Evolutionary conservation across 2,797 vertebrate species (phyloP).

Genomic region (Schizothorax lantsangensis): DNA sequence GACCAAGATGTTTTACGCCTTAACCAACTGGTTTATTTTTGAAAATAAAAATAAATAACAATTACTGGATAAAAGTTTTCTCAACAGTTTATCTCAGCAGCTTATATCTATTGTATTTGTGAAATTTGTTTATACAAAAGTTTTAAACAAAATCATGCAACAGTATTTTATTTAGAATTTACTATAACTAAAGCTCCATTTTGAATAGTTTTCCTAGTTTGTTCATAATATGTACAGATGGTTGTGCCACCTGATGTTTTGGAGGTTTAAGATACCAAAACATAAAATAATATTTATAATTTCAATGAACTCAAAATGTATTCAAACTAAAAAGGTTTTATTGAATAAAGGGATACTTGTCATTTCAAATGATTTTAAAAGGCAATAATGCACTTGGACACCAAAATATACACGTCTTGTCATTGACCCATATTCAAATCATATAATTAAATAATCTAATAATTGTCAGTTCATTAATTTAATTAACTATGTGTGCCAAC

Average conservation of each 20-base stretch:
- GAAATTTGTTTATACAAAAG: not conserved
- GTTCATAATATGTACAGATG: not conserved
- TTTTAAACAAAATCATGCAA: not conserved
- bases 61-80: not conserved
- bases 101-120: not conserved
- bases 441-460: not conserved
- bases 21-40: slow-evolving; percentile 55
- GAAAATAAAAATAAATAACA: not conserved
- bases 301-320: not conserved
- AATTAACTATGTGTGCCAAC: not conserved
- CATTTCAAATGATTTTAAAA: not conserved
- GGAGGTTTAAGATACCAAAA: not conserved
- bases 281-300: not conserved
- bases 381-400: not conserved
- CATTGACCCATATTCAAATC: not conserved
- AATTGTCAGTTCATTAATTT: not conserved
- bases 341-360: not conserved
- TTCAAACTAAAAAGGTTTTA: not conserved
- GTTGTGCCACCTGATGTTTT: not conserved
- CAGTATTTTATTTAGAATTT: not conserved
- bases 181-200: not conserved
- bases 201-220: not conserved
- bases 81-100: not conserved
- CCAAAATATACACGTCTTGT: not conserved
- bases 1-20: slow-evolving; percentile 44